Evolutionary conservation across 2,797 vertebrate species (phyloP).

Genomic region (Sebastes taczanowskii): DNA sequence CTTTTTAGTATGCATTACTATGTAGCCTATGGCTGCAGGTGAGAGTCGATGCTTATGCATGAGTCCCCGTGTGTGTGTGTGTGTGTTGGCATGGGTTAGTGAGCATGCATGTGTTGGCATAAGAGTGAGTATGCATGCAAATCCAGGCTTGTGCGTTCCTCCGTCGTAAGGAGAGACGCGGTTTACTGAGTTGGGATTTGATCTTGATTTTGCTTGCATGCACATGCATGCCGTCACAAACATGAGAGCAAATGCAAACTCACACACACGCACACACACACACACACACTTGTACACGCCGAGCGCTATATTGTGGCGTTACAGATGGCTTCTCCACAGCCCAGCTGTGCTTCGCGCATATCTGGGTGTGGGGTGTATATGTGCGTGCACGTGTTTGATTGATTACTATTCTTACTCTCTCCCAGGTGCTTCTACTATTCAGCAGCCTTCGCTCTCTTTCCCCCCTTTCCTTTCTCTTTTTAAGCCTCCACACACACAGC

Average conservation of each 20-base stretch:
- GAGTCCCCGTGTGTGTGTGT: constrained; percentile 33
- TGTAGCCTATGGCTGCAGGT: constrained; percentile 59
- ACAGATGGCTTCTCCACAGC: constrained; percentile 59
- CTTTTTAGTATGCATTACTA: constrained; percentile 73
- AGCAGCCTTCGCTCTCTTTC: constrained; percentile 31
- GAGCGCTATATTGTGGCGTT: constrained; percentile 20
- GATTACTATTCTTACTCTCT: constrained; percentile 53
- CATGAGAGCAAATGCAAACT: background rate
- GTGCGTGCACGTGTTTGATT: constrained; percentile 40
- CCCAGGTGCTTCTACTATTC: constrained; percentile 48
- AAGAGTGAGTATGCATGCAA: constrained; percentile 47
- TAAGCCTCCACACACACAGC: constrained; percentile 25
- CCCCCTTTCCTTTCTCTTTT: background rate
- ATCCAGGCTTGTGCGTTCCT: constrained; percentile 44
- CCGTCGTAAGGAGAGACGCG: constrained; percentile 15
- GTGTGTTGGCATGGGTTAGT: constrained; percentile 13
- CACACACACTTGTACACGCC: background rate
- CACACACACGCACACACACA: background rate
- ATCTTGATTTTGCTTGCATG: constrained; percentile 53
- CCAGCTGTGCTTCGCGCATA: constrained; percentile 46
- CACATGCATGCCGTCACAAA: constrained; percentile 11
- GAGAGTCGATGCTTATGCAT: constrained; percentile 61
- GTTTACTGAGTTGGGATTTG: constrained; percentile 41
- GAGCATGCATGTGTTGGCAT: background rate
- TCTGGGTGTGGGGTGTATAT: constrained; percentile 5